Evolutionary conservation across 2,888 invertebrate genomes (phyloP), one percentile per base, ranked within the genome.

Genomic region (Hirtodrosophila cameraria): DNA sequence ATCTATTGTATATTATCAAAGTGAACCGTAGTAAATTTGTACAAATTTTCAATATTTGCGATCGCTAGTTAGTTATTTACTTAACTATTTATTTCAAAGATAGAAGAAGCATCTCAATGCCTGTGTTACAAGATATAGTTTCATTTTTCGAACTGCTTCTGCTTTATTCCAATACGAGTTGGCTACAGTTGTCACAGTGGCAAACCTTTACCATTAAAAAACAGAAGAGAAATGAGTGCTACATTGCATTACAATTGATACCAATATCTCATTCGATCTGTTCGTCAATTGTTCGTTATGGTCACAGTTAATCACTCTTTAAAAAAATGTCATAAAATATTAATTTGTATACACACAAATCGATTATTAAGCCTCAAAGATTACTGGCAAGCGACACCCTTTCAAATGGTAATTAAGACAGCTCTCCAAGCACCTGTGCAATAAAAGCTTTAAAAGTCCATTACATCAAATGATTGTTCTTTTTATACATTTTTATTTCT

Each of bases 241-340:
- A 3, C 31, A 15, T 11, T 36, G 6, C 6, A 6, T 11, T 5
- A 7, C 20, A 48, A 39, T 30, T 28, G 41, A 60, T 60, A 49
- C 13, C 28, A 11, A 28, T 54, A 35, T 23, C 23, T 7, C 7
- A 18, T 35, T 30, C 15, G 16, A 25, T 41, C 7, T 18, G 12
- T 46, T 46, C 12, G 15, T 1, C 25, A 2, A 28, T 23, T 42
- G 15, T 35, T 36, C 8, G 6, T 3, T 9, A 9, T 18, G 8
- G 1, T 3, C 12, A 3, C 13, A 15, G 7, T 39, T 35, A 48
- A 49, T 41, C 49, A 31, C 35, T 15, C 27, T 27, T 27, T 39
- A 23, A 36, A 42, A 45, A 27, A 35, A 27, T 50, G 25, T 15
- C 42, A 73, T 70, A 74, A 50, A 70, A 55, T 74, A 69, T 69